Percentiles rank a stretch among this genome's conserved stretches.
phyloP scores from a whole-genome alignment of 2,113 vertebrate species.

The Microcebus griseorufus region DNA sequence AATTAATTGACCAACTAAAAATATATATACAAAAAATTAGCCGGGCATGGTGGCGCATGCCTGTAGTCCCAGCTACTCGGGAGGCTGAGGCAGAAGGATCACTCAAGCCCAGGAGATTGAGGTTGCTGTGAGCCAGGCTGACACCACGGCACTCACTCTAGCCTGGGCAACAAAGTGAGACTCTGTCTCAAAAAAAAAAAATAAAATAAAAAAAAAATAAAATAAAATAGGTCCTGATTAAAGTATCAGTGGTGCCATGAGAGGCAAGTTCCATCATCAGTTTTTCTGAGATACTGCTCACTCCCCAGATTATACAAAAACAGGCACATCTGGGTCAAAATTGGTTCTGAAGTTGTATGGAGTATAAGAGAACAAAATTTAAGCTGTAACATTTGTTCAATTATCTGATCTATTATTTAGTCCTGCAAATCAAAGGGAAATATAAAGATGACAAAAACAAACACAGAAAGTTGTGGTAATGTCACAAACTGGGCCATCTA shows the following conservation, averaged over 20 bases:
- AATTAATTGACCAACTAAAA: no score
- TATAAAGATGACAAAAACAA: conserved; percentile 12
- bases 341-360: conserved; percentile 10
- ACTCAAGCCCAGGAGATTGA: no score
- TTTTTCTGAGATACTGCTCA: conserved; percentile 23
- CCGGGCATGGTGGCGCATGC: no score
- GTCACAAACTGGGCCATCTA: background rate
- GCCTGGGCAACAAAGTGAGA: no score
- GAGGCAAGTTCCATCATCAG: background rate
- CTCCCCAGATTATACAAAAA: conserved; percentile 27
- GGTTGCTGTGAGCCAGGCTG: no score
- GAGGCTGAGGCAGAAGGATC: no score
- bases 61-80: no score
- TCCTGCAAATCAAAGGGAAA: conserved; percentile 50
- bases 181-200: no score
- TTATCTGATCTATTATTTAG: conserved; percentile 45
- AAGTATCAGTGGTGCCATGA: background rate
- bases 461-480: background rate
- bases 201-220: no score
- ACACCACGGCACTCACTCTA: no score
- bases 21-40: no score
- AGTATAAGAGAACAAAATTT: conserved; percentile 41
- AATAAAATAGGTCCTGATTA: conserved; percentile 36
- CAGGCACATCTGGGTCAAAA: conserved; percentile 51
- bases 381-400: conserved; percentile 40